phyloP scores from a whole-genome alignment of 2,888 invertebrate genomes.

The Zygothrica quintamaculata region DNA sequence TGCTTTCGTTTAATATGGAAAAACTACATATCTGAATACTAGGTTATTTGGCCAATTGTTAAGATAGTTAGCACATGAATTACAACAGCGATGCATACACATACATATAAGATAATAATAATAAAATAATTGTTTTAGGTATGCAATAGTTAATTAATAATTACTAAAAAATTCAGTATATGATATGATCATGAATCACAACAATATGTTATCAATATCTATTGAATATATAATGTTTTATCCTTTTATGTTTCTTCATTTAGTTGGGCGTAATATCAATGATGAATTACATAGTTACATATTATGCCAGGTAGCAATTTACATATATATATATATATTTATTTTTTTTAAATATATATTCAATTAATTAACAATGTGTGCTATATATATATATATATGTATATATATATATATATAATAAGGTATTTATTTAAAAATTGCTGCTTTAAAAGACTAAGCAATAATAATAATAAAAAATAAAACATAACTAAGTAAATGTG shows the following conservation, averaged over 20 bases:
- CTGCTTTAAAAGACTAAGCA: slow-evolving; percentile 47
- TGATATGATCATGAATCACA: slow-evolving; percentile 78
- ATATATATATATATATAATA: slow-evolving; percentile 31
- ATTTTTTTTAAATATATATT: slow-evolving; percentile 50
- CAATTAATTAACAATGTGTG: slow-evolving; percentile 54
- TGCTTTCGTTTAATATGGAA: slow-evolving; percentile 26
- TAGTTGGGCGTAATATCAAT: slow-evolving; percentile 66
- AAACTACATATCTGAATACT: slow-evolving; percentile 24
- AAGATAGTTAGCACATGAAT: slow-evolving; percentile 49
- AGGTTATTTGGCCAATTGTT: slow-evolving; percentile 61
- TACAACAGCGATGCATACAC: slow-evolving; percentile 61
- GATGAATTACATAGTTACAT: slow-evolving; percentile 58
- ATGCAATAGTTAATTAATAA: slow-evolving; percentile 40
- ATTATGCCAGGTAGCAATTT: slow-evolving; percentile 39
- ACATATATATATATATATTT: slow-evolving; percentile 13
- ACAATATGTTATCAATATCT: slow-evolving; percentile 71
- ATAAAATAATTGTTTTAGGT: slow-evolving; percentile 26
- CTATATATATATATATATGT: slow-evolving; percentile 23
- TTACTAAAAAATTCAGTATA: slow-evolving; percentile 61
- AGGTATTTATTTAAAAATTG: slow-evolving; percentile 48
- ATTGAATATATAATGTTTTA: slow-evolving; percentile 48
- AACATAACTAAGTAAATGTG: slow-evolving; percentile 42
- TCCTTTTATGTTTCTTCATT: slow-evolving; percentile 4
- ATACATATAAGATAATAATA: slow-evolving; percentile 19
- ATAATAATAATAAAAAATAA: slow-evolving; percentile 45